A percentile compares a stretch with the other conserved stretches of the same genome.
Evolutionary conservation across 2,113 vertebrate species (phyloP).

Genomic region (Patagioenas fasciata): DNA sequence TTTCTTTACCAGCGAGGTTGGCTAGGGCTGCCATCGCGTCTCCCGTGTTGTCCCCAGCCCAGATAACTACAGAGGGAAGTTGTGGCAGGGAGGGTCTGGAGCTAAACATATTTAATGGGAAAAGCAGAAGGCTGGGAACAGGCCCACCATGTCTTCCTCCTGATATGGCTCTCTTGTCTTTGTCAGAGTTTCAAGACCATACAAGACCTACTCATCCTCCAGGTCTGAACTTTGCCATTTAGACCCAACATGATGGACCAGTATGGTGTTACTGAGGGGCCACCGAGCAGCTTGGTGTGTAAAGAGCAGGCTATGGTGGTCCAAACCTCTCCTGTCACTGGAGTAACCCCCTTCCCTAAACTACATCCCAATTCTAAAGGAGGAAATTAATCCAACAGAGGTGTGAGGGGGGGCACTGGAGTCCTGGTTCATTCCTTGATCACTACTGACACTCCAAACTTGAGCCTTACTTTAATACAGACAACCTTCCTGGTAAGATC

Average conservation of each 20-base stretch:
- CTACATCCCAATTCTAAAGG: background rate
- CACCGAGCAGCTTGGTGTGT: background rate
- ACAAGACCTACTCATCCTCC: background rate
- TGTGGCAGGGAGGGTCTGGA: background rate
- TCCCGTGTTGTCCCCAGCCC: fast-evolving
- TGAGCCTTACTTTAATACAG: background rate
- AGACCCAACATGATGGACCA: fast-evolving
- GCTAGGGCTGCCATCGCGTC: background rate
- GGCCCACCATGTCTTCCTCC: background rate
- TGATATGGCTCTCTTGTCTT: background rate
- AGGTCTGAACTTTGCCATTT: background rate
- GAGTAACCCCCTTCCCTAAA: background rate
- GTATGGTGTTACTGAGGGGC: background rate
- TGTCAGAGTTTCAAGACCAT: background rate
- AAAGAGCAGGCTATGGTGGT: background rate
- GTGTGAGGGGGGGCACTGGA: background rate
- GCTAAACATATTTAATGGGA: background rate
- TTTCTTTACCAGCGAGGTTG: background rate
- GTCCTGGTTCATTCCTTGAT: background rate
- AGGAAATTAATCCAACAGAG: background rate
- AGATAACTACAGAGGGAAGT: background rate
- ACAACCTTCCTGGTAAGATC: background rate
- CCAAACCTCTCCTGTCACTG: background rate
- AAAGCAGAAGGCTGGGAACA: background rate
- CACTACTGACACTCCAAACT: background rate